Evolutionary conservation across 2,888 invertebrate genomes (phyloP), one percentile per base, ranked within the genome.

Genomic region (Cancer borealis): DNA sequence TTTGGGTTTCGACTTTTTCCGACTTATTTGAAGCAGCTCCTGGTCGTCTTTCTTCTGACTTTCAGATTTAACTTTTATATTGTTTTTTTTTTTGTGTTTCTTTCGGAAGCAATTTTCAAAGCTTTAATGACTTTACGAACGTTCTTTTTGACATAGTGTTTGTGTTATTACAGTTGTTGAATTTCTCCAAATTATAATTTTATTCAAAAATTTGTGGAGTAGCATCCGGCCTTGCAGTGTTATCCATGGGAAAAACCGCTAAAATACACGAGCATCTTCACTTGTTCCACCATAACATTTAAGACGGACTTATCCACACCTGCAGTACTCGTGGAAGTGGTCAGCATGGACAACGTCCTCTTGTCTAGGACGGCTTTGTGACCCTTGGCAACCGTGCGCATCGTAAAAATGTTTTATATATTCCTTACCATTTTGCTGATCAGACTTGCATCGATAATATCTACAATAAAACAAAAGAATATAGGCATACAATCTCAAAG

Each of bases 211-310:
- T n/a, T 66, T 66, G 66, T 21, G 66, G 6, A n/a, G n/a, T n/a
- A 17, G n/a, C 66, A n/a, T 17, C 66, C n/a, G 4, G 66, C 3
- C n/a, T 66, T n/a, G 66, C n/a, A 66, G 4, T 66, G n/a, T n/a
- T n/a, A 4, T 66, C 66, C n/a, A 3, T 66, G 66, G n/a, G n/a
- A 66, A n/a, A n/a, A 66, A 14, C n/a, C 4, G 66, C 66, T 6
- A 17, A n/a, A 66, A 66, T 66, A n/a, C 66, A n/a, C n/a, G n/a
- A n/a, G 66, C 66, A 66, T 66, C 66, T 66, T 66, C 17, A 66
- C 66, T n/a, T 66, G 66, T n/a, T 66, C n/a, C 66, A 66, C 66
- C 66, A 66, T 66, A n/a, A 66, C 66, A 66, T 66, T n/a, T 66
- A n/a, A 66, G 3, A 66, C n/a, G 66, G n/a, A 66, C 21, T 66